phyloP scores from a whole-genome alignment of 2,113 vertebrate genomes.

The Cyphomyrus plagiostoma region DNA sequence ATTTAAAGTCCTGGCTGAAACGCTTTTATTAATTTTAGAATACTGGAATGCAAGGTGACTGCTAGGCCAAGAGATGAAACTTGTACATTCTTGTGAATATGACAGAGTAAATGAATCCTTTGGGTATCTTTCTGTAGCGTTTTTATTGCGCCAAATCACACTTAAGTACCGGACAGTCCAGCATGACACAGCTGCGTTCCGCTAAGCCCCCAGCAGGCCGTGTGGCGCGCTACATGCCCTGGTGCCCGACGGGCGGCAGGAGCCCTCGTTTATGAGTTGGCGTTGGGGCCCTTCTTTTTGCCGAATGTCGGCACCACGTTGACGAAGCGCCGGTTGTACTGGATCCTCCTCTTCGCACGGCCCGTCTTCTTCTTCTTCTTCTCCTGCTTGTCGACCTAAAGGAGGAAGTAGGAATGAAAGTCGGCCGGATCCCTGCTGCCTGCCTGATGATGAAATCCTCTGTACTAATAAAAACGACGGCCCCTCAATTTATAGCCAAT shows the following conservation, averaged over 20 bases:
- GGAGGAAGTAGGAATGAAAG: not conserved
- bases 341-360: conserved; percentile 60
- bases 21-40: not conserved
- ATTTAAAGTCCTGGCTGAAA: not conserved
- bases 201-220: not conserved
- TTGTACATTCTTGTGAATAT: not conserved
- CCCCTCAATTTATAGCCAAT: not conserved
- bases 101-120: not conserved
- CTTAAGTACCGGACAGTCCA: not conserved
- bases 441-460: not conserved
- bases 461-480: not conserved
- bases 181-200: not conserved
- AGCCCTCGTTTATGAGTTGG: conserved; percentile 52
- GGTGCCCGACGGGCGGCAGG: not conserved
- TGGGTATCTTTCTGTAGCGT: not conserved
- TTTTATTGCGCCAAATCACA: not conserved
- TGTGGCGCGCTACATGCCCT: not conserved
- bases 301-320: conserved; percentile 61
- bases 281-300: conserved; percentile 66
- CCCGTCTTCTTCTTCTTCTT: conserved; percentile 69
- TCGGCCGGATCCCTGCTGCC: not conserved
- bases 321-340: conserved; percentile 66
- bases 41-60: not conserved
- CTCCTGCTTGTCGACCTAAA: conserved; percentile 62
- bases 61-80: not conserved